Conservation (phyloP, 2,113 vertebrate genomes). For the Chlorodrepanis virens region DNA sequence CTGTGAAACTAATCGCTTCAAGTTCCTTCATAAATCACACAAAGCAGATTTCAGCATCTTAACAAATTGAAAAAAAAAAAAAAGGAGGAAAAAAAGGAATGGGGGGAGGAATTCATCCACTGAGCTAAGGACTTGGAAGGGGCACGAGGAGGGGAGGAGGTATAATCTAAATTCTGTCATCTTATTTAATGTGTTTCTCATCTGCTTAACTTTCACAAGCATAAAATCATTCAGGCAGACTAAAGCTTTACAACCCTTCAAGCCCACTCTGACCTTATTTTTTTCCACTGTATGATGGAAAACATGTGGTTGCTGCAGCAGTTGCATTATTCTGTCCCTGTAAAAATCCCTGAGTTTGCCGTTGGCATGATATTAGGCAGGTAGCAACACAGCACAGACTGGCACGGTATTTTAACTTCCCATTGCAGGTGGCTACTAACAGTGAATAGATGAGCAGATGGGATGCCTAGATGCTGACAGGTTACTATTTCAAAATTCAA, state of each 20-base stretch:
- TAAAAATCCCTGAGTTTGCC: background rate
- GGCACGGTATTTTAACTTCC: background rate
- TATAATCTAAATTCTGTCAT: constrained; percentile 72
- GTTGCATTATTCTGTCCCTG: constrained; percentile 28
- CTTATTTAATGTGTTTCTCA: constrained; percentile 74
- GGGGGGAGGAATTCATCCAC: constrained; percentile 37
- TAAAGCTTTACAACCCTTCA: constrained; percentile 65
- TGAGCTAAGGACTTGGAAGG: constrained; percentile 49
- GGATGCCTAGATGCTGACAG: background rate
- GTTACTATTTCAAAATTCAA: background rate
- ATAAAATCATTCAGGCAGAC: constrained; percentile 71
- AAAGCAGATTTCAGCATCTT: constrained; percentile 84
- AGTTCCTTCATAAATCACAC: constrained; percentile 85
- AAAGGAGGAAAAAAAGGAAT: background rate
- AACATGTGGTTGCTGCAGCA: constrained; percentile 57
- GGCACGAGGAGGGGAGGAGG: background rate
- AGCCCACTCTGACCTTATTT: constrained; percentile 66
- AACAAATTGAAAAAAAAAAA: constrained; percentile 74
- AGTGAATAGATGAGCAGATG: background rate
- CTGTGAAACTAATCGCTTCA: constrained; percentile 86
- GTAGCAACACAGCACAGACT: background rate
- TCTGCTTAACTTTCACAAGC: constrained; percentile 76
- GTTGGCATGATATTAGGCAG: background rate
- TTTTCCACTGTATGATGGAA: constrained; percentile 5
- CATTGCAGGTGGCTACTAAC: background rate